Conservation (phyloP, 2,113 vertebrate species). For the Thermophis baileyi region DNA sequence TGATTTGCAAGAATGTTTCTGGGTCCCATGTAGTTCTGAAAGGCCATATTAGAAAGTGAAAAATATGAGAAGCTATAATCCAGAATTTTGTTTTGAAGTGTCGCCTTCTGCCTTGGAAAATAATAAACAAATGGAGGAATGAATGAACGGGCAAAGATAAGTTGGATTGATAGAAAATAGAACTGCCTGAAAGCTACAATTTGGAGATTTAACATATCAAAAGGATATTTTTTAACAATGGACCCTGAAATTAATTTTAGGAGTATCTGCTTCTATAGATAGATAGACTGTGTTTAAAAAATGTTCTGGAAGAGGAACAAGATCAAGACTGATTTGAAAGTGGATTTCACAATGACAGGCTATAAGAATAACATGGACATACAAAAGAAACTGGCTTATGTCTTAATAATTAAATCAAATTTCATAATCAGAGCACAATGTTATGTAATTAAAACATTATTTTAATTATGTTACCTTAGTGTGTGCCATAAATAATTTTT, state of each 20-base stretch:
- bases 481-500: neutral
- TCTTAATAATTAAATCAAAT: neutral
- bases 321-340: neutral
- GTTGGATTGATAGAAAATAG: neutral
- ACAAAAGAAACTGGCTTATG: neutral
- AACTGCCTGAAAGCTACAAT: neutral
- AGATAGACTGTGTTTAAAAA: neutral
- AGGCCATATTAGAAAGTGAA: neutral
- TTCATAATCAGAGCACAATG: neutral
- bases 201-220: neutral
- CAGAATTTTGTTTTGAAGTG: neutral
- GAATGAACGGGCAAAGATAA: neutral
- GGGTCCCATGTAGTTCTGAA: neutral
- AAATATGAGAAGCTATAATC: neutral
- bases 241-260: neutral
- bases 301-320: neutral
- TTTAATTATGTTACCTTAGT: neutral
- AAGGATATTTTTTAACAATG: neutral
- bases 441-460: neutral
- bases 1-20: neutral
- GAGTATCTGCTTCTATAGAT: neutral
- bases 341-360: neutral
- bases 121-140: neutral
- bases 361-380: neutral
- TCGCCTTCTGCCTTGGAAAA: neutral